Evolutionary conservation across 2,113 vertebrate species (phyloP), one percentile per base, ranked within the genome.

Genomic region (Tenrec ecaudatus): DNA sequence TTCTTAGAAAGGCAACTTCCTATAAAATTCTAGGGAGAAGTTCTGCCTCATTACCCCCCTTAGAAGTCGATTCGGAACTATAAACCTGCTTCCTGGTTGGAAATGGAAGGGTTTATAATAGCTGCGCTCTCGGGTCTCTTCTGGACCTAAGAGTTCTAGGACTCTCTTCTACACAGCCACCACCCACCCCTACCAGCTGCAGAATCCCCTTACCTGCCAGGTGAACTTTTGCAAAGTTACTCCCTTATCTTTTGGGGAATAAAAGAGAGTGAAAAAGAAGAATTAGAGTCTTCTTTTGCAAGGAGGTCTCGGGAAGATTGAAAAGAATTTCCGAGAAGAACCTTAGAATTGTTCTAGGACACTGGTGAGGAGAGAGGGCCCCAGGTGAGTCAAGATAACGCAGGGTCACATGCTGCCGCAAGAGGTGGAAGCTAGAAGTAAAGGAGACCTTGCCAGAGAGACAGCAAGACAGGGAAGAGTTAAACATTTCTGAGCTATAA

Each of bases 31-130:
- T 87, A 64, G 62, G 78, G 38, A 40, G 86, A 71, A 11, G 14
- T n/a, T 94, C 86, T 92, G 71, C 66, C 58, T 81, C 23, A 27
- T 92, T 92, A 14, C 80, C 80, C 92, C 93, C 88, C 86, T 73
- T 73, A 92, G 78, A 79, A 92, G 27, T 76, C 92, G 47, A 88
- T 90, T 88, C 57, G 64, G 64, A 95, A 86, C 36, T 86, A n/a
- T 82, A 71, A 88, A 73, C 29, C 27, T 84, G 20, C 80, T 75
- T 90, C 66, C 29, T 84, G 33, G 68, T 62, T 90, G 23, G 93
- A 94, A 90, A 86, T 23, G 79, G 33, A 53, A 16, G n/a, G 60
- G 14, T 69, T 83, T 95, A 83, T 57, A 77, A 77, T 38, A 86
- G 36, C 71, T 77, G 4, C 23, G 73, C 11, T 33, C 80, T 57